phyloP scores from a whole-genome alignment of 2,888 invertebrate species.

The Cantharis rustica region DNA sequence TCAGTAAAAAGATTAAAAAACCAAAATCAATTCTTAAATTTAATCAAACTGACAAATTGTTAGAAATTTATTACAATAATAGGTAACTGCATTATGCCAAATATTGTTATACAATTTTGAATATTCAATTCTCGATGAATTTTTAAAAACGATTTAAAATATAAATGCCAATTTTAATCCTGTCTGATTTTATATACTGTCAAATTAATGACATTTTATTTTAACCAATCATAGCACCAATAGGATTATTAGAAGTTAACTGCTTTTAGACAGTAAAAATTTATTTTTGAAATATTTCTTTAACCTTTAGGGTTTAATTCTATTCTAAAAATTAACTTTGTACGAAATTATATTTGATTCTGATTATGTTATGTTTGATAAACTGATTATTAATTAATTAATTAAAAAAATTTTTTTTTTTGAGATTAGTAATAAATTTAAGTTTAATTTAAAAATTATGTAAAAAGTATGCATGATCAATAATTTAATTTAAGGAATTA shows the following conservation, averaged over 20 bases:
- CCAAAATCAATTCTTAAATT: not conserved
- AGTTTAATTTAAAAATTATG: no score
- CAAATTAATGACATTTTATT: not conserved
- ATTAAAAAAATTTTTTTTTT: no score
- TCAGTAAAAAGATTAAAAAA: not conserved
- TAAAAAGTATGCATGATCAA: no score
- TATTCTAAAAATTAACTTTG: not conserved
- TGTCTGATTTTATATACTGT: not conserved
- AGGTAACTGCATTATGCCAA: not conserved
- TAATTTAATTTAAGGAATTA: no score
- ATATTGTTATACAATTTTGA: not conserved
- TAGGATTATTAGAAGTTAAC: not conserved
- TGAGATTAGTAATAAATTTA: no score
- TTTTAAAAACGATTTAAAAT: not conserved
- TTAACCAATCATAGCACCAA: not conserved
- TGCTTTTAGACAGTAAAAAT: not conserved
- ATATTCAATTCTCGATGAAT: not conserved
- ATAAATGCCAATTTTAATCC: not conserved
- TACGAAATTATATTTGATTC: not conserved
- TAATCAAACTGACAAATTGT: not conserved
- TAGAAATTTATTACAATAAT: not conserved
- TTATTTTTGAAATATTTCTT: not conserved
- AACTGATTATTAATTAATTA: no score
- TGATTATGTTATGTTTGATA: no score
- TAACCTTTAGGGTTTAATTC: not conserved